Conservation (phyloP, 2,888 invertebrate species). For the Caenorhabditis sp. region DNA sequence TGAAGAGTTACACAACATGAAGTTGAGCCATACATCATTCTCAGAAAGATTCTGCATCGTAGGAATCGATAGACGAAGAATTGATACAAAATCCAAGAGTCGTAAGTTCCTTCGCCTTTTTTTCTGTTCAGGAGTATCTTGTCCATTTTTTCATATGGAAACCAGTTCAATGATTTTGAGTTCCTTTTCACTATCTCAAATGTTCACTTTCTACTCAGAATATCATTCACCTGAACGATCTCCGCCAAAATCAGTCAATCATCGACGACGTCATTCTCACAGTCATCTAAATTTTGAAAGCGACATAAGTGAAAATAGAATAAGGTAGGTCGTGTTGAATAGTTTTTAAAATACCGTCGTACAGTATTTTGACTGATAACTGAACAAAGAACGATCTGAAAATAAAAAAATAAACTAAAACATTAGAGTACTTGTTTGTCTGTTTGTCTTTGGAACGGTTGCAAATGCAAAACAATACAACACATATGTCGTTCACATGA, state of each 20-base stretch:
- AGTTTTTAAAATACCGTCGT: not conserved
- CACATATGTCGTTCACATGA: not conserved
- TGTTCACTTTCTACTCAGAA: too few species aligned
- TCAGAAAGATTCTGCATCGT: too few species aligned
- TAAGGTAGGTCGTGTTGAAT: too few species aligned
- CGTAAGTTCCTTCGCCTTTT: too few species aligned
- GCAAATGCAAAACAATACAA: not conserved
- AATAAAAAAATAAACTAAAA: not conserved
- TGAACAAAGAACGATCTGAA: slow-evolving; percentile 1
- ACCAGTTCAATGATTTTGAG: too few species aligned
- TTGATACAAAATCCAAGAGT: slow-evolving; percentile 37
- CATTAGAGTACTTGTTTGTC: not conserved
- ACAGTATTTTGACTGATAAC: not conserved
- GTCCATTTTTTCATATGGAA: too few species aligned
- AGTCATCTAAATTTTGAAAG: slow-evolving; percentile 16
- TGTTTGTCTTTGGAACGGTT: not conserved
- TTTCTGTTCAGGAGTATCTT: too few species aligned
- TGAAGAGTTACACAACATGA: slow-evolving; percentile 44
- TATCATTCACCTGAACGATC: slow-evolving; percentile 60
- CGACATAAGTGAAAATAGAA: not conserved
- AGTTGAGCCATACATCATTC: not conserved
- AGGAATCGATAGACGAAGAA: too few species aligned
- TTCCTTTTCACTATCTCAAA: too few species aligned
- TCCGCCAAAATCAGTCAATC: not conserved
- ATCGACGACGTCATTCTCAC: slow-evolving; percentile 44